A percentile compares a stretch with the other conserved stretches of the same genome.
These are phyloP conservation scores for Megaceryle torquata DNA, from an alignment of 2,113 vertebrate genomes.

Conservation along the genomic window DNA sequence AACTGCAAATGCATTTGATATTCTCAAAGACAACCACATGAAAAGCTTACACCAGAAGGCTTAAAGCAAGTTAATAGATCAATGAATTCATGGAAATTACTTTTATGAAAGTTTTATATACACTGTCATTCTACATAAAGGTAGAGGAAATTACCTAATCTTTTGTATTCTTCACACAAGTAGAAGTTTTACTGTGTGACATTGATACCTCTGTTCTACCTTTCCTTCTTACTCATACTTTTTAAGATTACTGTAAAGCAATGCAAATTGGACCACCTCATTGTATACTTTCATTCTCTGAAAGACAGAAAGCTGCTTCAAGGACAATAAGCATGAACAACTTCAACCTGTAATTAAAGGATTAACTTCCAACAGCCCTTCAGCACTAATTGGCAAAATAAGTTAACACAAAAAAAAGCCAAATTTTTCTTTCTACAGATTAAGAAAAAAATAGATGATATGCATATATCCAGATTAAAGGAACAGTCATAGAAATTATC, in stretches of 20 bases:
- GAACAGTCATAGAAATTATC: not conserved
- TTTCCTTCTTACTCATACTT: not conserved
- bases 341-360: not conserved
- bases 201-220: not conserved
- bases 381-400: not conserved
- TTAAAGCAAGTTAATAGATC: conserved; percentile 18
- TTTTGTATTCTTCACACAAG: not conserved
- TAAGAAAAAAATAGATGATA: not conserved
- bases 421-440: not conserved
- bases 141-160: not conserved
- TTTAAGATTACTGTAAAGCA: not conserved
- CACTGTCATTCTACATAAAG: not conserved
- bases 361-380: not conserved
- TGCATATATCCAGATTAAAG: not conserved
- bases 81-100: not conserved
- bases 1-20: not conserved
- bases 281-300: not conserved
- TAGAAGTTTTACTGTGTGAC: not conserved
- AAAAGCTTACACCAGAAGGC: not conserved
- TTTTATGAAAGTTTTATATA: conserved; percentile 21
- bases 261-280: not conserved
- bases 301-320: not conserved
- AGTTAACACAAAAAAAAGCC: not conserved
- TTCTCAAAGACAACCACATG: not conserved
- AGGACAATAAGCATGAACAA: not conserved